Base-by-base conservation (phyloP, 2,888 invertebrate species). In the Luperina testacea region DNA sequence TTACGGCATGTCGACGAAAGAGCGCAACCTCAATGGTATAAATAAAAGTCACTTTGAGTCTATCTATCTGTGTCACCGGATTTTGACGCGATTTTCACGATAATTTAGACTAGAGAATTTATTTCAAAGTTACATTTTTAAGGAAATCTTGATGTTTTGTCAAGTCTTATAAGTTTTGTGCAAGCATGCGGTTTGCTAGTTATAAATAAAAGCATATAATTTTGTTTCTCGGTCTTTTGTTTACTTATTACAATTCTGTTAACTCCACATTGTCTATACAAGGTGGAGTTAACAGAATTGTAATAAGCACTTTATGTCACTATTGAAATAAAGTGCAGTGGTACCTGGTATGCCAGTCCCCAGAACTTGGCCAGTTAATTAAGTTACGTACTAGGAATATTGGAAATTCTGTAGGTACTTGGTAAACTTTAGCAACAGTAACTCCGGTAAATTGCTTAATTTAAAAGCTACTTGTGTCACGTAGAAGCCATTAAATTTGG, bases 401-500 rank as follows among this genome's bases (percentile, higher is more conserved):
- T 70, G 4, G 17, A 11, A 45, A 45, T n/a, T 38, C 3, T 51
- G 42, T 42, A 42, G 42, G 42, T 64, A 13, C 38, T 42, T 78
- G 27, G 48, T 77, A 38, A 70, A 71, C 64, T 71, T 71, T 17
- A n/a, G 11, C 38, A 48, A n/a, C 6, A 71, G 38, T 57, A 64
- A 17, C n/a, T 63, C 64, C 38, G 17, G n/a, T 61, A 77, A 68
- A 80, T 65, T 74, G 48, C 68, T 42, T 63, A 74, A 78, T 74
- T 20, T 67, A 63, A 71, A n/a, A 73, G 48, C 24, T 68, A 72
- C 51, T 38, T 81, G 65, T 51, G 32, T 74, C 69, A 71, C 24
- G 76, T 64, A 72, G 68, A 72, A 64, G 38, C 84, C 80, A 74
- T 80, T 72, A 38, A 53, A 80, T 80, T 64, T 63, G 65, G 42